Base-by-base conservation (phyloP, 2,888 invertebrate genomes). In the Rugalucina vietnamica region DNA sequence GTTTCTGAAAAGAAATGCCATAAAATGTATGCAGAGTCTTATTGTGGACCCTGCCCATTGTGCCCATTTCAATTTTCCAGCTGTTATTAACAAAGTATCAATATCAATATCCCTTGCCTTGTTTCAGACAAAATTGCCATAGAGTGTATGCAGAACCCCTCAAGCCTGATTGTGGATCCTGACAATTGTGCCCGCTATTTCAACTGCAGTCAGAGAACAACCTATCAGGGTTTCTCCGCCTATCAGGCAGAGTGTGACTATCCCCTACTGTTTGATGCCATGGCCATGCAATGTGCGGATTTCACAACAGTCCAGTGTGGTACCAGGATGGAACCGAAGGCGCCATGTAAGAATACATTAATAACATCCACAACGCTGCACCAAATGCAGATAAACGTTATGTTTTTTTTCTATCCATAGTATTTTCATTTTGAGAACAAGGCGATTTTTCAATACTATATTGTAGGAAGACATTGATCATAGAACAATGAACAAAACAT, bases 261-360 rank as follows among this genome's bases (percentile, higher is more conserved):
- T 76, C 91, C 91, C 0, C 83, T 91, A 34, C 84, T 91, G 32
- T 92, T 91, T 74, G 89, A 89, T 54, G 69, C 70, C 3, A 76
- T 74, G 32, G 87, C 90, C 12, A 80, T 81, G 49, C 71, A 72
- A 5, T 92, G 92, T 78, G 82, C 84, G 34, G 88, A 90, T 57
- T 91, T 90, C 74, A 84, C 86, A 32, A 74, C 85, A 0, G 91
- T 91, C 24, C 50, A 76, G 14, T 92, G 92, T 82, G 90, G 90
- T 18, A 50, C 79, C 1, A 81, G 91, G 39, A 81, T 80, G n/a
- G 89, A 89, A 80, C 89, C 92, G 2, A 91, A 91, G 60, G 84
- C 90, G 0, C 91, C 92, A 43, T 92, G 92, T 92, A 87, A 88
- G 92, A 88, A n/a, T n/a, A n/a, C n/a, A n/a, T n/a, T n/a, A n/a